These are phyloP conservation scores for Diloba caeruleocephala DNA, from an alignment of 2,888 invertebrate genomes.

Conservation along the genomic window DNA sequence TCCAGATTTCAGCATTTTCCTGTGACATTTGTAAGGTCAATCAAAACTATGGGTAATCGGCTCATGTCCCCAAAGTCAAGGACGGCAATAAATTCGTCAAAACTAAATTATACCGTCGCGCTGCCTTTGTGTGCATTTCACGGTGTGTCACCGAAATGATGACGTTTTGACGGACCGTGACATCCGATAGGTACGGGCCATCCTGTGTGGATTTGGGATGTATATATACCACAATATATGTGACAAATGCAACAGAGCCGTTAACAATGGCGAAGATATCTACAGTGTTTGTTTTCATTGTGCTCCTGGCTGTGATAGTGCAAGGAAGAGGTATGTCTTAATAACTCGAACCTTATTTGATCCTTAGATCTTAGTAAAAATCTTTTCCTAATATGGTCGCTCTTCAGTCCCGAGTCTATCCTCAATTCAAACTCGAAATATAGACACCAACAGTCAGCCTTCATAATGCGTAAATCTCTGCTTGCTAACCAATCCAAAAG, in stretches of 20 bases:
- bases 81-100: slow-evolving; percentile 46
- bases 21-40: slow-evolving; percentile 41
- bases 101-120: slow-evolving; percentile 52
- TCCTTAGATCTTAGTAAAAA: too few species aligned
- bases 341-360: too few species aligned
- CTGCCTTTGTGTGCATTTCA: slow-evolving; percentile 62
- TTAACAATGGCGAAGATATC: slow-evolving; percentile 46
- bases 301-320: slow-evolving; percentile 46
- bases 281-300: slow-evolving; percentile 40
- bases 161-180: slow-evolving; percentile 61
- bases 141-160: slow-evolving; percentile 57
- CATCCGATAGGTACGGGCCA: slow-evolving; percentile 52
- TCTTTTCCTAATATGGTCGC: too few species aligned
- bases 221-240: slow-evolving; percentile 41
- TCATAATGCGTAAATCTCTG: too few species aligned
- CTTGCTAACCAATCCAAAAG: too few species aligned
- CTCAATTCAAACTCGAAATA: too few species aligned
- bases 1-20: slow-evolving; percentile 14
- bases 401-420: too few species aligned
- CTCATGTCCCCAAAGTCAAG: slow-evolving; percentile 59
- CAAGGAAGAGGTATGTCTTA: slow-evolving; percentile 45
- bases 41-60: slow-evolving; percentile 40
- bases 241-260: slow-evolving; percentile 25
- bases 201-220: slow-evolving; percentile 25
- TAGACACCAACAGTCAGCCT: too few species aligned